Percentiles rank a stretch among this genome's conserved stretches.
Evolutionary conservation across 2,797 vertebrate species (phyloP).

Genomic region (Streptopelia turtur): DNA sequence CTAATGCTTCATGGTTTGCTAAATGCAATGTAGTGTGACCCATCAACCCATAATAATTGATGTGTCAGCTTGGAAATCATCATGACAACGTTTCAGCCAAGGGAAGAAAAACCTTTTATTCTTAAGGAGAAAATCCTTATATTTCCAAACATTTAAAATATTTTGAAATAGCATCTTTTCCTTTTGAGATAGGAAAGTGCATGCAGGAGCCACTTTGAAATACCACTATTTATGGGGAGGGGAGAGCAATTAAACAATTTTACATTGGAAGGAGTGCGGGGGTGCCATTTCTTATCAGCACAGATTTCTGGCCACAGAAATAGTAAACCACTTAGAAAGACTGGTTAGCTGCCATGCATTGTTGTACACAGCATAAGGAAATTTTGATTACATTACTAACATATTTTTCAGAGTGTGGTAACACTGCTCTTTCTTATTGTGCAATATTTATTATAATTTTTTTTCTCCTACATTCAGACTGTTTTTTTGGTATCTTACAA

Average conservation of each 20-base stretch:
- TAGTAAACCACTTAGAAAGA: neutral
- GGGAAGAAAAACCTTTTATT: neutral
- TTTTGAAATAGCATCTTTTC: neutral
- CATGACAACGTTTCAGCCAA: neutral
- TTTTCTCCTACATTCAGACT: neutral
- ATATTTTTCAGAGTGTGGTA: slow-evolving; percentile 23
- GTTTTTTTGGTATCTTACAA: neutral
- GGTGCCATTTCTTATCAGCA: neutral
- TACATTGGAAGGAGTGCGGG: neutral
- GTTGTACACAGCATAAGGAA: neutral
- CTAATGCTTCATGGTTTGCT: neutral
- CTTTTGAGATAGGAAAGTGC: neutral
- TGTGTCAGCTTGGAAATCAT: neutral
- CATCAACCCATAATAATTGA: slow-evolving; percentile 4
- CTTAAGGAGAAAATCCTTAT: neutral
- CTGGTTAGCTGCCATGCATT: neutral
- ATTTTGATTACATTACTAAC: neutral
- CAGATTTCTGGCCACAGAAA: neutral
- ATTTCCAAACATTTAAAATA: neutral
- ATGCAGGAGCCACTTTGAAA: neutral
- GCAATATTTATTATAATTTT: slow-evolving; percentile 23
- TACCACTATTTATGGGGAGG: neutral
- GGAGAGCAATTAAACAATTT: neutral
- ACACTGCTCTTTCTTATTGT: neutral
- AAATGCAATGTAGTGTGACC: neutral